Evolutionary conservation across 35 echinoderm and acorn worm species (phyloP), one percentile per base, ranked within the genome.

Genomic region (Stichopus chloronotus): DNA sequence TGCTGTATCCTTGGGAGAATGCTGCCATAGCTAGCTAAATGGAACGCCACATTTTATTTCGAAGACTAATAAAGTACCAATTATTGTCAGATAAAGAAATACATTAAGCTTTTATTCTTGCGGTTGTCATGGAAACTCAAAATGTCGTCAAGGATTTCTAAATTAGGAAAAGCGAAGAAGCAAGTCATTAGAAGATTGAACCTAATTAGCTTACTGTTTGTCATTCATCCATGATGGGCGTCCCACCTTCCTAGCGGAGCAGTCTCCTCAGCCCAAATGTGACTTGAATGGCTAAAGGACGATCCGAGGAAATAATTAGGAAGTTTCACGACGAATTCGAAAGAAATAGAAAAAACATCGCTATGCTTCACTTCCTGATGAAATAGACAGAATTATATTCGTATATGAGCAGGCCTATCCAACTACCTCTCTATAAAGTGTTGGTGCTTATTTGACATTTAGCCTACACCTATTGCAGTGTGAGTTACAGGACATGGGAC

Each of bases 151-250:
- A 16, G 69, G 69, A n/a, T 74, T 74, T n/a, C 22, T n/a, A 74
- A 74, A 74, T 74, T 74, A 74, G 69, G 69, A 74, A 74, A 74
- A 74, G 69, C 69, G 69, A n/a, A 14, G 69, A 74, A 74, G 69
- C 13, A 74, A 74, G 17, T 74, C 69, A 74, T 74, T 74, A 74
- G 69, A 19, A 74, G 69, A 14, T 74, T 74, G 69, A 65, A 65
- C 11, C 61, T 65, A 65, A 74, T 74, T 74, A 74, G 69, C 69
- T n/a, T 74, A 74, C 69, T 74, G 69, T 74, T 74, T 74, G 13
- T 74, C 69, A 74, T 19, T 74, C 12, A 74, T 74, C 69, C 69
- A 74, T 74, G 69, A 74, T n/a, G n/a, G 7, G 69, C 7, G 69
- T 74, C 69, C 69, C 69, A 74, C 69, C 17, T 74, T 74, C 17